phyloP scores from a whole-genome alignment of 2,113 vertebrate genomes.

The Petaurus breviceps region DNA sequence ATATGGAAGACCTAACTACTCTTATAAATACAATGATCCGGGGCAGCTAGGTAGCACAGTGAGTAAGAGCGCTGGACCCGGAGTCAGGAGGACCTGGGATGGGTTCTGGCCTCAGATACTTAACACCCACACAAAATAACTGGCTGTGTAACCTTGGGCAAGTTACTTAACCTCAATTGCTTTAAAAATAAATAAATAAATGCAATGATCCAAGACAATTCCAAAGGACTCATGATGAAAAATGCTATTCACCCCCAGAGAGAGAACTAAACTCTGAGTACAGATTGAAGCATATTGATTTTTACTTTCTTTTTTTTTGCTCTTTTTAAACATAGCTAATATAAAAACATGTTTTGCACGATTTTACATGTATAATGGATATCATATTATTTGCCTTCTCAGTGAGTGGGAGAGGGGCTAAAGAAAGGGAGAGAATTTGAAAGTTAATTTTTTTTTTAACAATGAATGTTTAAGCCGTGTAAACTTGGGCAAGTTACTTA shows the following conservation, averaged over 20 bases:
- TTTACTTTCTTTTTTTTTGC: not conserved
- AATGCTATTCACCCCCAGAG: not conserved
- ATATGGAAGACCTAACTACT: not conserved
- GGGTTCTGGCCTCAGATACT: too few species aligned
- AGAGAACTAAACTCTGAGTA: not conserved
- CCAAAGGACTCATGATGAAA: not conserved
- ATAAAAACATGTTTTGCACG: not conserved
- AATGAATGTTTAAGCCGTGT: not conserved
- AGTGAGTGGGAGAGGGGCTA: not conserved
- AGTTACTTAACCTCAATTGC: too few species aligned
- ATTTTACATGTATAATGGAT: not conserved
- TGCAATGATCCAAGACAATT: not conserved
- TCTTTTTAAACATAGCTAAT: not conserved
- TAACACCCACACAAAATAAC: too few species aligned
- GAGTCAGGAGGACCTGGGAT: too few species aligned
- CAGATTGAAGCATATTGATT: not conserved
- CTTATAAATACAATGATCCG: not conserved
- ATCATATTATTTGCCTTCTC: not conserved
- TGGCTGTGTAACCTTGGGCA: too few species aligned
- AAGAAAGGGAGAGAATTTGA: not conserved
- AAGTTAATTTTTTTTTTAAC: not conserved
- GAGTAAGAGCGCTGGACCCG: too few species aligned
- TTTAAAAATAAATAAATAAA: too few species aligned
- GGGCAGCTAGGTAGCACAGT: too few species aligned
- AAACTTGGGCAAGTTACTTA: too few species aligned